Base-by-base conservation (phyloP, 2,797 vertebrate genomes). In the Cuniculus paca region DNA sequence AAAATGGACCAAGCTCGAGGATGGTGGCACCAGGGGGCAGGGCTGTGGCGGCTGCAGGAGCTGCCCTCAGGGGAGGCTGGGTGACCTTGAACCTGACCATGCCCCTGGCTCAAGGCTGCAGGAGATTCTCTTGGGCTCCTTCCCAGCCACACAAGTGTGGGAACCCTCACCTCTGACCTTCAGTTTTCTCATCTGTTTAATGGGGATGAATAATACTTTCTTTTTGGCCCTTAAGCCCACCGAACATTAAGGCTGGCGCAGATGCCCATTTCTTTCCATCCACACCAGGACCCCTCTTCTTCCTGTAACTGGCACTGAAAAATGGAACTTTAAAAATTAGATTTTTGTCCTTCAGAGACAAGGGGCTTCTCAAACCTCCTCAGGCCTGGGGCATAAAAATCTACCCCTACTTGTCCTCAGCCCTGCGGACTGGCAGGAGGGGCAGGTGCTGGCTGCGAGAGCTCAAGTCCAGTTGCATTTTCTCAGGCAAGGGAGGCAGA, bases 1-100 rank as follows among this genome's bases (percentile, higher is more conserved):
- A 22, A 79, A 60, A 36, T 6, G 26, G 34, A 50, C 48, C 34
- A n/a, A 75, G 42, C 8, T 9, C 0, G 65, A 81, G 54, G 50
- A n/a, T 2, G 2, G 58, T 5, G 19, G 42, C n/a, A 52, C 8
- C 17, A 1, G 28, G 36, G 34, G 65, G 14, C 48, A 4, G n/a
- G 0, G 3, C 1, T 3, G 0, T 17, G 3, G 50, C 0, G 20
- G 17, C 54, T 60, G 28, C 17, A 11, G 34, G 20, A 68, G 63
- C 88, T 75, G 19, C 6, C 11, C 7, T 0, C 31, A 17, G 8
- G 19, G 26, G 11, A 2, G 9, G 19, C 11, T 42, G 26, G 83
- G 24, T 7, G 28, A 22, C 31, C 48, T 20, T 39, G 22, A 75
- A 56, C 31, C 56, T 52, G 31, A 63, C 80, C 13, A 4, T 31